These are phyloP conservation scores for Meloidogyne chitwoodi DNA, from an alignment of 1,140 invertebrate genomes.

Conservation along the genomic window DNA sequence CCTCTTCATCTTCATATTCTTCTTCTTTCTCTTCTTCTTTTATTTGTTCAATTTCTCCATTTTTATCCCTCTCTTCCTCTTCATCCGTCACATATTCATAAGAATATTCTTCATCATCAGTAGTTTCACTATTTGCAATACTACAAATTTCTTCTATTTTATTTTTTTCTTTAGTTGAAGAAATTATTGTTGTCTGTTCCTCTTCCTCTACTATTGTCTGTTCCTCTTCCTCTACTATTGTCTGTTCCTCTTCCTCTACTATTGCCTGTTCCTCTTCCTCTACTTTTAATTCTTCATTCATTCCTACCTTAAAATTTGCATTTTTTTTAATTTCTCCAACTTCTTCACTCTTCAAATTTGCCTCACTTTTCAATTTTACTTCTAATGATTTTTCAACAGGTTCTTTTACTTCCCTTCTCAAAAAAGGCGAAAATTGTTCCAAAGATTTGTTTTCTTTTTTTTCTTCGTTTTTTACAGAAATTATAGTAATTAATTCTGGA, in stretches of 20 bases:
- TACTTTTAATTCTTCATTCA: not conserved
- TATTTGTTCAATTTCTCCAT: not conserved
- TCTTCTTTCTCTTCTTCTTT: conserved; percentile 10
- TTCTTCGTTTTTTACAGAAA: not conserved
- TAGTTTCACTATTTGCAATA: conserved; percentile 13
- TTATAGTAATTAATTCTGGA: not conserved
- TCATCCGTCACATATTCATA: conserved; percentile 5
- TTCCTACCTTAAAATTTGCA: not conserved
- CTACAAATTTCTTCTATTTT: too few relatives aligned
- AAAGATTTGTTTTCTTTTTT: not conserved
- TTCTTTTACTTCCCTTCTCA: not conserved
- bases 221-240: not conserved
- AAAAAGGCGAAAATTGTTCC: not conserved
- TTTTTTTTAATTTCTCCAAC: not conserved
- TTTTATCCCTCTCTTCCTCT: not conserved
- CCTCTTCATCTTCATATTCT: not conserved
- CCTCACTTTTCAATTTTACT: not conserved
- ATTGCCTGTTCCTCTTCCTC: not conserved
- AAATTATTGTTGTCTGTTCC: too few relatives aligned
- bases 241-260: not conserved
- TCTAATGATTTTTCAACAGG: not conserved
- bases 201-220: too few relatives aligned
- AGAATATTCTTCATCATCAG: conserved; percentile 4
- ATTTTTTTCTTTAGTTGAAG: too few relatives aligned
- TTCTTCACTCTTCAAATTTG: not conserved